Evolutionary conservation across 2,113 vertebrate species (phyloP).

Genomic region (Sander lucioperca): DNA sequence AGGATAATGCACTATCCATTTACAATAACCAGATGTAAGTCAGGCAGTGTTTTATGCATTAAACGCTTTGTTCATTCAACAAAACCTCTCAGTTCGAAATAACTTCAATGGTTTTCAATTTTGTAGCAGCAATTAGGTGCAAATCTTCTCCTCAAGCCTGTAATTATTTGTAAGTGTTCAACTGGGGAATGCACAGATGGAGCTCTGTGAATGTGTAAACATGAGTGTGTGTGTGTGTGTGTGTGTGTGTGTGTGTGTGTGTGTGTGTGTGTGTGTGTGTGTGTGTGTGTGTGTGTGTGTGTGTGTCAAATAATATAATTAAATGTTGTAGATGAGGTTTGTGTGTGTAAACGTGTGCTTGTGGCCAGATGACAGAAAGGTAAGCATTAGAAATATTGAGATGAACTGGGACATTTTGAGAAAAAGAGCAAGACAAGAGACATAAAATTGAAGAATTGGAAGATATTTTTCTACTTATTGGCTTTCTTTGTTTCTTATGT

Average conservation of each 20-base stretch:
- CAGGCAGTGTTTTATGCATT: slow-evolving; percentile 41
- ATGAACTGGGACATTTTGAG: not conserved
- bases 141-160: slow-evolving; percentile 34
- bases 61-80: slow-evolving; percentile 44
- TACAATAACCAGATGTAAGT: slow-evolving; percentile 28
- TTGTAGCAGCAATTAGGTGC: slow-evolving; percentile 23
- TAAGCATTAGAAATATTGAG: not conserved
- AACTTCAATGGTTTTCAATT: slow-evolving; percentile 42
- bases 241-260: not conserved
- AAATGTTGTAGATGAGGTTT: not conserved
- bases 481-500: not conserved
- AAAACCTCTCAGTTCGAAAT: slow-evolving; percentile 46
- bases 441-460: not conserved
- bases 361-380: slow-evolving; percentile 9
- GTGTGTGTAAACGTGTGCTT: not conserved
- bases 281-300: slow-evolving; percentile 12
- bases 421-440: slow-evolving; percentile 1
- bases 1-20: slow-evolving; percentile 23
- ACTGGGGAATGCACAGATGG: slow-evolving; percentile 20
- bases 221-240: not conserved
- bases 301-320: slow-evolving; percentile 18
- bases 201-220: not conserved
- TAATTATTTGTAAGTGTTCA: slow-evolving; percentile 57
- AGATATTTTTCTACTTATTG: not conserved
- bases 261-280: not conserved